Evolutionary conservation across 2,113 vertebrate genomes (phyloP), one percentile per base, ranked within the genome.

Genomic region (Montifringilla adamsi): DNA sequence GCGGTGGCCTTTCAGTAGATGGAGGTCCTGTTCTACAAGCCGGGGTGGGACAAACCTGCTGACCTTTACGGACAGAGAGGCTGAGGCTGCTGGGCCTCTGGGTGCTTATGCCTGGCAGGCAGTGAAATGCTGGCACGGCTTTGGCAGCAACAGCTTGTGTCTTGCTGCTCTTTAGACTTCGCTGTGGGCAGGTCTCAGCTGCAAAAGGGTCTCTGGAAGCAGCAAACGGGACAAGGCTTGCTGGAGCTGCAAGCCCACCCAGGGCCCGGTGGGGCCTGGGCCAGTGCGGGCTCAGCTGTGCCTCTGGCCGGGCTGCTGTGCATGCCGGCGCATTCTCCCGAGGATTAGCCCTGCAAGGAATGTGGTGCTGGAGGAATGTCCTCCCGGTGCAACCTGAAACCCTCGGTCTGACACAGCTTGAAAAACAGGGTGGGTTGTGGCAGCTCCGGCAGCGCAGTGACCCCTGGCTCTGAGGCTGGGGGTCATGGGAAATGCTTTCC

Each of bases 381-480:
- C 31, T 79, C 33, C 35, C 6, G 0, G 30, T 0, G n/a, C 66
- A 92, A 64, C 47, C 52, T 41, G 86, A 95, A 92, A 95, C 52
- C 69, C 6, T 1, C 1, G 0, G 26, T 67, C n/a, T 56, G 70
- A 72, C 41, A 17, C 69, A 68, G 50, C 74, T 75, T 87, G 84
- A 87, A 88, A 90, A 86, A 31, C 46, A 37, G 67, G 47, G 66
- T 35, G 55, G 35, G 11, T 63, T 2, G 1, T 9, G 47, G 50
- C 59, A 72, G 23, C 39, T 47, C 35, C 3, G 5, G 15, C 26
- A 31, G 43, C 0, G 0, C 39, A 2, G 0, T 37, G 52, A 33
- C 43, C 64, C 47, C 43, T 44, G 5, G 1, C 41, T 70, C 17
- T 4, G 12, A 39, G 60, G 53, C 59, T 35, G 18, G 27, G 41